These are phyloP conservation scores for Willowsia nigromaculata DNA, from an alignment of 2,888 invertebrate species.

Conservation along the genomic window DNA sequence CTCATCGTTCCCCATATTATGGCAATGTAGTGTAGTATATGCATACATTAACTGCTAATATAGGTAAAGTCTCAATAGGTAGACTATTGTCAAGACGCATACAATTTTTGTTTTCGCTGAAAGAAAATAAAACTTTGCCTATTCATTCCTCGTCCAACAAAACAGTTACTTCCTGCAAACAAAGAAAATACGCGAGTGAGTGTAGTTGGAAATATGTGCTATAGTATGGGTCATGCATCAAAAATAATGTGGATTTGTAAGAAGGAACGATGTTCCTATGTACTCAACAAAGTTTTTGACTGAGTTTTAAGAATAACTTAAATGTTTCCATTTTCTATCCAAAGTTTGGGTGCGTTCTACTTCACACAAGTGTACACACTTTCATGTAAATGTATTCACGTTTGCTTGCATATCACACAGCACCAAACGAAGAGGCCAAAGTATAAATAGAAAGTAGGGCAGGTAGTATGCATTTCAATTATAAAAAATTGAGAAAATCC, in stretches of 20 bases:
- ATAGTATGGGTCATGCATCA: not conserved
- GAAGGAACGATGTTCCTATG: not conserved
- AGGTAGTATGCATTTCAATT: too few species aligned
- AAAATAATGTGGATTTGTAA: not conserved
- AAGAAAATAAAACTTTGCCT: not conserved
- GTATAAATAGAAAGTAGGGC: not conserved
- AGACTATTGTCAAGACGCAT: too few species aligned
- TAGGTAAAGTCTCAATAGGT: too few species aligned
- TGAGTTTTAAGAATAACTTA: not conserved
- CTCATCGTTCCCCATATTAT: not conserved
- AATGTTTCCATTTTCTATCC: not conserved
- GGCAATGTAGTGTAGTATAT: not conserved
- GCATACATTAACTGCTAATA: not conserved
- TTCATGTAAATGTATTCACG: not conserved
- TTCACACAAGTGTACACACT: not conserved
- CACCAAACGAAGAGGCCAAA: not conserved
- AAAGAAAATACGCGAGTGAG: not conserved
- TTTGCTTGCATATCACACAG: not conserved
- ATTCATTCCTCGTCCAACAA: not conserved
- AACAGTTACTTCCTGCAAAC: not conserved
- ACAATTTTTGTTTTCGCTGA: not conserved
- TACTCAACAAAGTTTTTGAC: not conserved
- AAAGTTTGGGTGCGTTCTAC: not conserved
- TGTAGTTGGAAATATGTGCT: not conserved
- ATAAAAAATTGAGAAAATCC: too few species aligned